Evolutionary conservation across 2,797 vertebrate genomes (phyloP).

Genomic region (Craterocephalus amniculus): DNA sequence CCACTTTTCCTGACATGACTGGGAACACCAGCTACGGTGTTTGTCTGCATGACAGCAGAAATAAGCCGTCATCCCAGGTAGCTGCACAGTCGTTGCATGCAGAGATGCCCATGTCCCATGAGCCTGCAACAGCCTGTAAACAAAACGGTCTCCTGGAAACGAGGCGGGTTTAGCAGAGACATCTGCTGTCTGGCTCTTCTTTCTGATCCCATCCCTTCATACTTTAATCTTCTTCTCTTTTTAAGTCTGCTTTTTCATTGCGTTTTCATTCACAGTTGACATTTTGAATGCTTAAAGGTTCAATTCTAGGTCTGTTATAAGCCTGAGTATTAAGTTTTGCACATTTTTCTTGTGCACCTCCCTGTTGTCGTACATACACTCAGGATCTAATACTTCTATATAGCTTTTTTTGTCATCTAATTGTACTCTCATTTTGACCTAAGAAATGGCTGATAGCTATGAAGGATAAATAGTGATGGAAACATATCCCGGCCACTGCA

Average conservation of each 20-base stretch:
- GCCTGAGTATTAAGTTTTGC: neutral
- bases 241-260: neutral
- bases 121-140: constrained; percentile 54
- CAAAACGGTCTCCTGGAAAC: constrained; percentile 74
- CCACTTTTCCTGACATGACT: neutral
- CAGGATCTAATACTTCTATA: neutral
- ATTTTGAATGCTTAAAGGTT: neutral
- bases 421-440: constrained; percentile 3
- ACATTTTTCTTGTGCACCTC: neutral
- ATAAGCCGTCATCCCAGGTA: neutral
- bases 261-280: neutral
- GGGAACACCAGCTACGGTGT: neutral
- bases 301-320: neutral
- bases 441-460: constrained; percentile 60
- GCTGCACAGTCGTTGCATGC: neutral
- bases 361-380: neutral
- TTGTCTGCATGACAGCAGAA: neutral
- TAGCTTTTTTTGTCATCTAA: no score
- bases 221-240: neutral
- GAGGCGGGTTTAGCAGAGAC: constrained; percentile 49
- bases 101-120: constrained; percentile 24
- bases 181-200: constrained; percentile 14
- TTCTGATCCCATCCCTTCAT: neutral
- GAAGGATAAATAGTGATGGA: constrained; percentile 39
- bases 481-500: no score